A percentile compares a stretch with the other conserved stretches of the same genome.
Evolutionary conservation across 1,140 invertebrate genomes (phyloP).

Genomic region (Drosophila persimilis): DNA sequence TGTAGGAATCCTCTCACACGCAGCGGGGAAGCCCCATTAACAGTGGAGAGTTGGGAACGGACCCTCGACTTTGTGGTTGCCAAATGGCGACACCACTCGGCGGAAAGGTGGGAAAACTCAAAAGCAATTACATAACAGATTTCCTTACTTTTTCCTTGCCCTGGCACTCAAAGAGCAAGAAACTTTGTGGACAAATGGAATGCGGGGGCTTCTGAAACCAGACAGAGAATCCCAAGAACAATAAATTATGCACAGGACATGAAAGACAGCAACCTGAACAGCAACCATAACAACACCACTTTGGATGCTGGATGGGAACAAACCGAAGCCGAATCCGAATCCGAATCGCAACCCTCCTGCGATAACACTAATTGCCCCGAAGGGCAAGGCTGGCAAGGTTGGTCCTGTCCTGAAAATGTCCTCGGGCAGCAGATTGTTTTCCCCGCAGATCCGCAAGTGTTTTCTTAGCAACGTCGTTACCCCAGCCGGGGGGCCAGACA

Average conservation of each 20-base stretch:
- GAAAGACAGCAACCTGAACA: slow-evolving; percentile 59
- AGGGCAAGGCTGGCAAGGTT: slow-evolving; percentile 8
- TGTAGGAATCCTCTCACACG: slow-evolving; percentile 26
- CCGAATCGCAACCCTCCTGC: slow-evolving; percentile 20
- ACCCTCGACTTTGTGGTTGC: slow-evolving; percentile 52
- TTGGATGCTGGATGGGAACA: slow-evolving; percentile 8
- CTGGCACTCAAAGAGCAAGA: slow-evolving; percentile 10
- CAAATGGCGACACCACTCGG: slow-evolving; percentile 9
- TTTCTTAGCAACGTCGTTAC: slow-evolving; percentile 60
- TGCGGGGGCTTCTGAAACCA: slow-evolving; percentile 52
- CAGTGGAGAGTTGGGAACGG: slow-evolving; percentile 21
- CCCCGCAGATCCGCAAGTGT: slow-evolving; percentile 5
- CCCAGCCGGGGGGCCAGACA: slow-evolving; percentile 15
- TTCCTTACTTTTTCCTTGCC: slow-evolving; percentile 2
- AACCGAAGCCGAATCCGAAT: slow-evolving; percentile 33
- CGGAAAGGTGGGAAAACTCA: slow-evolving; percentile 34
- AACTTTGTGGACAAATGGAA: slow-evolving; percentile 64
- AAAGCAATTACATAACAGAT: slow-evolving; percentile 69
- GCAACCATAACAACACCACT: slow-evolving; percentile 27
- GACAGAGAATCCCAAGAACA: slow-evolving; percentile 59
- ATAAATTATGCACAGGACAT: slow-evolving; percentile 76
- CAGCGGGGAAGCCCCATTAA: slow-evolving; percentile 72
- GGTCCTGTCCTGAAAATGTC: slow-evolving; percentile 31
- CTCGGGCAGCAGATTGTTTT: slow-evolving; percentile 54
- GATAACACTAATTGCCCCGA: slow-evolving; percentile 64